Conservation (phyloP, 1,140 invertebrate genomes). For the Neotoxoptera formosana region DNA sequence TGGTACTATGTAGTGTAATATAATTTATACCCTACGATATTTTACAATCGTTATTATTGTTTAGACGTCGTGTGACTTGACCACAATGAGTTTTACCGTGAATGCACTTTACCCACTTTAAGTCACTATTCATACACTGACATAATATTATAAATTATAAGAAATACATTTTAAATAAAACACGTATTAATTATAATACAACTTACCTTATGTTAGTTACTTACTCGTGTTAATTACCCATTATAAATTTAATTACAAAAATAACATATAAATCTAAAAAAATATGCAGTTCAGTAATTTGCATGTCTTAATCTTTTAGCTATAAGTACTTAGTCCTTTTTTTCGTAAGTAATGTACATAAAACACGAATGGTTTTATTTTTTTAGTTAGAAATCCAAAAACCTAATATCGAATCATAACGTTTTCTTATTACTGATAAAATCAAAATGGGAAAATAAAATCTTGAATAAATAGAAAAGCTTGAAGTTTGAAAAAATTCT, state of each 20-base stretch:
- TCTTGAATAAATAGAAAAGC: too few species aligned
- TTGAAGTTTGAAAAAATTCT: not conserved
- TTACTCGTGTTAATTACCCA: not conserved
- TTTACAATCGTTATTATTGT: not conserved
- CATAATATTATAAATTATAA: not conserved
- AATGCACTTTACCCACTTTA: not conserved
- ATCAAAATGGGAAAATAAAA: not conserved
- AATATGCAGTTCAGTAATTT: not conserved
- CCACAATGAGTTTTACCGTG: not conserved
- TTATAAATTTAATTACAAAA: slow-evolving; percentile 10
- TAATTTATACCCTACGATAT: not conserved
- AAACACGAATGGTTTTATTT: not conserved
- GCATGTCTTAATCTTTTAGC: not conserved
- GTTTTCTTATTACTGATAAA: not conserved
- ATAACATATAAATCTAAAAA: slow-evolving; percentile 4
- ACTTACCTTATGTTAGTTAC: not conserved
- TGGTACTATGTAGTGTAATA: not conserved
- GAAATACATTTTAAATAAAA: not conserved
- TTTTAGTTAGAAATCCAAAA: not conserved
- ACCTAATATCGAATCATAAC: not conserved
- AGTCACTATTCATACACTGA: not conserved
- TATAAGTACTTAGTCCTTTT: not conserved
- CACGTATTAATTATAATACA: not conserved
- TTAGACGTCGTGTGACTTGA: not conserved
- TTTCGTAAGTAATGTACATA: not conserved